Percentiles rank a stretch among this genome's conserved stretches.
phyloP scores from a whole-genome alignment of 2,113 vertebrate species.

The Festucalex cinctus region DNA sequence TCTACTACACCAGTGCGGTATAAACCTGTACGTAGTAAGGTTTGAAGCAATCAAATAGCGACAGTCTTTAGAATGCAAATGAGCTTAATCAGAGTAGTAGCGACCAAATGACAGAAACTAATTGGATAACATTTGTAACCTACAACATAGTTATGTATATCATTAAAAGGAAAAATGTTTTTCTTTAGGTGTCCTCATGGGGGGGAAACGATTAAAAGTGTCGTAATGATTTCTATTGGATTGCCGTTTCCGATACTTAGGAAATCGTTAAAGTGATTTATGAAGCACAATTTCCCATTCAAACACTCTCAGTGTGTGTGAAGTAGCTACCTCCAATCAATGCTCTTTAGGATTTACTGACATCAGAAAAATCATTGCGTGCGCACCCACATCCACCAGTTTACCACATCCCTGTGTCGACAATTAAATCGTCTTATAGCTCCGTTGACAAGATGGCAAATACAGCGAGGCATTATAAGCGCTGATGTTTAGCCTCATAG shows the following conservation, averaged over 20 bases:
- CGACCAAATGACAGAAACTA: not conserved
- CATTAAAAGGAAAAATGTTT: constrained; percentile 2
- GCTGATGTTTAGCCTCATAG: not conserved
- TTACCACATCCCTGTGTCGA: constrained; percentile 31
- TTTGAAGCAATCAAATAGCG: not conserved
- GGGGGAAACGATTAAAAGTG: constrained; percentile 56
- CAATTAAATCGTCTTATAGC: constrained; percentile 40
- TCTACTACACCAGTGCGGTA: not conserved
- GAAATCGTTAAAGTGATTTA: constrained; percentile 66
- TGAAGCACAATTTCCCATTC: constrained; percentile 54
- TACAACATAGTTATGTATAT: not conserved
- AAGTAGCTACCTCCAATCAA: constrained; percentile 52
- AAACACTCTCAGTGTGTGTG: constrained; percentile 38
- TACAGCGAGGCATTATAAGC: constrained; percentile 23
- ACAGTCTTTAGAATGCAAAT: constrained; percentile 3
- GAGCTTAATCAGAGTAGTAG: not conserved
- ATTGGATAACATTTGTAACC: constrained; percentile 4
- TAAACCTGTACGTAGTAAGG: not conserved
- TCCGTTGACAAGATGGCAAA: constrained; percentile 30
- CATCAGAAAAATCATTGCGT: constrained; percentile 26
- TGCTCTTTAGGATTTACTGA: constrained; percentile 30
- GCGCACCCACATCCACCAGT: constrained; percentile 15
- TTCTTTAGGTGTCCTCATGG: constrained; percentile 6
- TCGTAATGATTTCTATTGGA: constrained; percentile 61
- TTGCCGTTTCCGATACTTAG: constrained; percentile 59